Evolutionary conservation across 1,140 invertebrate species (phyloP).

Genomic region (Drosophila ananassae): DNA sequence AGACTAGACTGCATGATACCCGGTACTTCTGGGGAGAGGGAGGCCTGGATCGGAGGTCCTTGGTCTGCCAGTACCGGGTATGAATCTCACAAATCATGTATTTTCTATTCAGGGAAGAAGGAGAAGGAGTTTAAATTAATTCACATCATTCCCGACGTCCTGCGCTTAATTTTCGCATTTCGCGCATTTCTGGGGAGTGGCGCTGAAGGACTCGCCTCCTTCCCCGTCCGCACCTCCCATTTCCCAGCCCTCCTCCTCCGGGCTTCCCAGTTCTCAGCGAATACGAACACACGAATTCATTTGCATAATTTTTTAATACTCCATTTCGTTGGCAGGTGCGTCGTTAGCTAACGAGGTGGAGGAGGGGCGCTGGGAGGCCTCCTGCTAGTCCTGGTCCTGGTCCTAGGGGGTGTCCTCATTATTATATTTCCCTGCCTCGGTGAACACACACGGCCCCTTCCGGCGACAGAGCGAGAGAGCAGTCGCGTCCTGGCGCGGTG

Average conservation of each 20-base stretch:
- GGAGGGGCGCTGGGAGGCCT: slow-evolving; percentile 21
- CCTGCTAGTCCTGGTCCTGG: not conserved
- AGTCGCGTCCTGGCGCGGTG: not conserved
- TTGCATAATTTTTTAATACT: slow-evolving; percentile 82
- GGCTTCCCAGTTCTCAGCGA: slow-evolving; percentile 28
- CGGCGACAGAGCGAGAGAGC: slow-evolving; percentile 2
- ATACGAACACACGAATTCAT: slow-evolving; percentile 74
- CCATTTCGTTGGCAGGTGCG: slow-evolving; percentile 73
- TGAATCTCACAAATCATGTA: too few relatives aligned
- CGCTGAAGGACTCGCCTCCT: slow-evolving; percentile 45
- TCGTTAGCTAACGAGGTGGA: slow-evolving; percentile 65
- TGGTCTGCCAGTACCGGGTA: too few relatives aligned
- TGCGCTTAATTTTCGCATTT: slow-evolving; percentile 73
- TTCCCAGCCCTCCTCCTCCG: not conserved
- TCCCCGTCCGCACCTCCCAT: not conserved
- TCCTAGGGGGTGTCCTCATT: slow-evolving; percentile 72
- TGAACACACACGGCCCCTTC: slow-evolving; percentile 40
- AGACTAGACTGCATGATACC: not conserved
- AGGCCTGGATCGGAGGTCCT: not conserved
- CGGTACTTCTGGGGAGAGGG: not conserved
- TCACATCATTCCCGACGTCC: slow-evolving; percentile 67
- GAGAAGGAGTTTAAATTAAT: slow-evolving; percentile 50
- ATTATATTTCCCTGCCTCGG: slow-evolving; percentile 74
- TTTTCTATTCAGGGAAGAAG: not conserved
- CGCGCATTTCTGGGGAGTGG: slow-evolving; percentile 59